Evolutionary conservation across 1,140 invertebrate species (phyloP).

Genomic region (Hylaeus anthracinus): DNA sequence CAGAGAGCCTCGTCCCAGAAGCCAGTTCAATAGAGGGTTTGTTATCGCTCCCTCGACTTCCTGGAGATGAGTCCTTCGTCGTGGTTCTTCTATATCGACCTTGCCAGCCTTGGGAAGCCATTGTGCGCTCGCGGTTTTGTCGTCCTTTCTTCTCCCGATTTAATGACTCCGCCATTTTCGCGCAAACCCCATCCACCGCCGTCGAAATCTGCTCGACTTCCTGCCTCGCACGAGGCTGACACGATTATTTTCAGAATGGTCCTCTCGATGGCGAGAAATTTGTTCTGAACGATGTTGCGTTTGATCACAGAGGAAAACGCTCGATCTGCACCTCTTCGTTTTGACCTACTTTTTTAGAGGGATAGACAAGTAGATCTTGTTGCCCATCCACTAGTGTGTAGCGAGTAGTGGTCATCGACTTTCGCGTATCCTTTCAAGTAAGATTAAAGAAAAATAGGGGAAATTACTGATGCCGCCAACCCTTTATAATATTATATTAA

Average conservation of each 20-base stretch:
- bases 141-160: slow-evolving; percentile 44
- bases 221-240: neutral
- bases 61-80: slow-evolving; percentile 40
- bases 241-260: neutral
- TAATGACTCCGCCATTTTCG: slow-evolving; percentile 43
- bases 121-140: slow-evolving; percentile 55
- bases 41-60: slow-evolving; percentile 53
- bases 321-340: too few relatives aligned
- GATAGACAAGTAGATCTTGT: too few relatives aligned
- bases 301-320: neutral
- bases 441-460: too few relatives aligned
- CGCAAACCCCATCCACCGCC: neutral
- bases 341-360: too few relatives aligned
- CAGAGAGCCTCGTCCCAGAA: slow-evolving; percentile 45
- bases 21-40: slow-evolving; percentile 56
- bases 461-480: too few relatives aligned
- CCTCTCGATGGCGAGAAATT: neutral
- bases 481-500: too few relatives aligned
- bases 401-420: too few relatives aligned
- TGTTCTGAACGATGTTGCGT: neutral
- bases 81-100: slow-evolving; percentile 35
- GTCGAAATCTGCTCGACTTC: neutral
- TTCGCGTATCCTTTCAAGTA: too few relatives aligned
- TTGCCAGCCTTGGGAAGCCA: slow-evolving; percentile 24
- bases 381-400: too few relatives aligned